These are phyloP conservation scores for Mylabris phalerata DNA, from an alignment of 1,140 invertebrate genomes.

Conservation along the genomic window DNA sequence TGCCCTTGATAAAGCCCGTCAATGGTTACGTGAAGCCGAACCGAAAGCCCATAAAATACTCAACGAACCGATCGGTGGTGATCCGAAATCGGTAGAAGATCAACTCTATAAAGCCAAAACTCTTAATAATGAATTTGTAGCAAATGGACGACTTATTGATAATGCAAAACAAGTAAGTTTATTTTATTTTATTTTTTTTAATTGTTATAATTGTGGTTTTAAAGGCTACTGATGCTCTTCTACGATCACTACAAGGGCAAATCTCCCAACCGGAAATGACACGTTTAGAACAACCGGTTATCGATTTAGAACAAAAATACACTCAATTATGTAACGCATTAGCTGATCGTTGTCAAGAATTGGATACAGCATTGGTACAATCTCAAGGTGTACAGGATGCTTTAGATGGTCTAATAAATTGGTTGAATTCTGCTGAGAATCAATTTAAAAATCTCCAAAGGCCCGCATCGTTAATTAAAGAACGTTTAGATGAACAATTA, in stretches of 20 bases:
- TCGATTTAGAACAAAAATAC: slow-evolving; percentile 71
- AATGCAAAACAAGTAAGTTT: slow-evolving; percentile 58
- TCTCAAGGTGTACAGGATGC: slow-evolving; percentile 93
- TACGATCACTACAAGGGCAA: slow-evolving; percentile 72
- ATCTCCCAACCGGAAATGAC: slow-evolving; percentile 68
- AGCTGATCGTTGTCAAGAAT: slow-evolving; percentile 69
- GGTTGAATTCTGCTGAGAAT: slow-evolving; percentile 79
- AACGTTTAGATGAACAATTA: slow-evolving; percentile 79
- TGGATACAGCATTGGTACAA: slow-evolving; percentile 85
- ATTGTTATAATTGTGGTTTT: no score
- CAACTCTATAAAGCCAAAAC: slow-evolving; percentile 79
- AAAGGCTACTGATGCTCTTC: slow-evolving; percentile 60
- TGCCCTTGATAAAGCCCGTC: slow-evolving; percentile 70
- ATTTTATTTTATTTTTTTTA: not conserved
- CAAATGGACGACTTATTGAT: slow-evolving; percentile 78
- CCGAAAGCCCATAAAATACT: slow-evolving; percentile 67
- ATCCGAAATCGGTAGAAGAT: slow-evolving; percentile 80
- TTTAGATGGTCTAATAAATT: slow-evolving; percentile 73
- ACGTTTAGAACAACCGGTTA: slow-evolving; percentile 70
- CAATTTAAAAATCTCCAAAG: slow-evolving; percentile 64
- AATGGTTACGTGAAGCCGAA: slow-evolving; percentile 78
- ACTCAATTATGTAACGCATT: slow-evolving; percentile 63
- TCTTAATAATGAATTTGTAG: slow-evolving; percentile 79
- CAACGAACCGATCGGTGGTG: slow-evolving; percentile 75
- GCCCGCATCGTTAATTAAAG: slow-evolving; percentile 80